phyloP scores from a whole-genome alignment of 2,113 vertebrate genomes.

The Dolichotis patagonum region DNA sequence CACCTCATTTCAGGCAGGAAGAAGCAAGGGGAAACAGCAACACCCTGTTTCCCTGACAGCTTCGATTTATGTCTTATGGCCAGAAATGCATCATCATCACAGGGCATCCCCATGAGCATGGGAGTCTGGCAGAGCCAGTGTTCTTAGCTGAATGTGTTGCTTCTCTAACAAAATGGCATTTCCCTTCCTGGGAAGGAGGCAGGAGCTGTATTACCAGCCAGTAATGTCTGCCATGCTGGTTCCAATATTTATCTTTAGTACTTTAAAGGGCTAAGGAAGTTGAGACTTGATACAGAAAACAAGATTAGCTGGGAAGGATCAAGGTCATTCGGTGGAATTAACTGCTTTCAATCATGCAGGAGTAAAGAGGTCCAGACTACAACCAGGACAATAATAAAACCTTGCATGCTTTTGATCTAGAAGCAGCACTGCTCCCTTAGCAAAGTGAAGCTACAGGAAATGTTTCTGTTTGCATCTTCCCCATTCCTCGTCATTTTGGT shows the following conservation, averaged over 20 bases:
- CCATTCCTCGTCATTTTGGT: neutral
- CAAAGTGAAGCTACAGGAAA: neutral
- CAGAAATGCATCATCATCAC: constrained; percentile 15
- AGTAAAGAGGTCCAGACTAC: neutral
- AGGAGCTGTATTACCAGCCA: neutral
- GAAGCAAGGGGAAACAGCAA: neutral
- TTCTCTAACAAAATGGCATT: neutral
- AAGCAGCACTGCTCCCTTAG: neutral
- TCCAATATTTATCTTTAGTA: constrained; percentile 1
- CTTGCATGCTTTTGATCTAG: neutral
- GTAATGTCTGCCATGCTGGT: neutral
- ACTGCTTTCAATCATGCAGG: neutral
- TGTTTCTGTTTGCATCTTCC: neutral
- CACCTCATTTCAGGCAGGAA: constrained; percentile 5
- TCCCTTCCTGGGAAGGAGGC: constrained; percentile 5
- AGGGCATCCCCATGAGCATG: neutral
- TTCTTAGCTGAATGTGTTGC: neutral
- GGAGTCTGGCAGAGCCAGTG: neutral
- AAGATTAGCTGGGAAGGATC: neutral
- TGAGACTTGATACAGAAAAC: neutral
- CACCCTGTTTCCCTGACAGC: neutral
- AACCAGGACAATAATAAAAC: neutral
- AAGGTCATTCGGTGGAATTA: neutral
- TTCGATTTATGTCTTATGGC: neutral
- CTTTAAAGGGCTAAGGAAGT: neutral